Base-by-base conservation (phyloP, 2,113 vertebrate species). In the Hirundichthys speculiger region DNA sequence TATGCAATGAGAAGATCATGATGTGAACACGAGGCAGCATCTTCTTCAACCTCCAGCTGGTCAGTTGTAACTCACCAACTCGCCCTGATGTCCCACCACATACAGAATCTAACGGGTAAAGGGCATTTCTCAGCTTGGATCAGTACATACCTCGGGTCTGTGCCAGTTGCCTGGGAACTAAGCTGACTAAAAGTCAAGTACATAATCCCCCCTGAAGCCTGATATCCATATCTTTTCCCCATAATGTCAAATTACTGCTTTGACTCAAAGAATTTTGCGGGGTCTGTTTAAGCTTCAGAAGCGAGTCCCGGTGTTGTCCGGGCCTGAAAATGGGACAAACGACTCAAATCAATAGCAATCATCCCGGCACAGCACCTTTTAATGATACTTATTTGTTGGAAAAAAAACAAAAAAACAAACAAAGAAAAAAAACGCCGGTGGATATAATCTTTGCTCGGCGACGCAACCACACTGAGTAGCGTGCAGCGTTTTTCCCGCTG, bases 261-360 rank as follows among this genome's bases (percentile, higher is more conserved):
- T 12, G 45, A 47, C 6, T 9, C 18, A 27, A 27, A 27, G 3
- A 27, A 27, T 27, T 27, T 27, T 27, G 7, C n/a, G n/a, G n/a
- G n/a, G n/a, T n/a, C n/a, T n/a, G n/a, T 51, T 64, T 20, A 22
- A 53, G 58, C 18, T 53, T 25, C 22, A 64, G 34, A n/a, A 19
- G 50, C 21, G 19, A 45, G 25, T 52, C 27, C 18, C 30, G 27
- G 22, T 58, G 18, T 40, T 21, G 12, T 12, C 50, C 22, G 21
- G 6, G 18, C 16, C 5, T 18, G 1, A 57, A 55, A 27, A 11
- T 47, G 54, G 42, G 75, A 50, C 39, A 1, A 38, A 62, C 18
- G 25, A 27, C 25, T 63, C 12, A 55, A 64, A 77, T 83, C 72
- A 73, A 72, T 61, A 55, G 55, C 58, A 76, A 77, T 74, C 65